Evolutionary conservation across 2,113 vertebrate species (phyloP).

Genomic region (Tretioscincus oriximinensis): DNA sequence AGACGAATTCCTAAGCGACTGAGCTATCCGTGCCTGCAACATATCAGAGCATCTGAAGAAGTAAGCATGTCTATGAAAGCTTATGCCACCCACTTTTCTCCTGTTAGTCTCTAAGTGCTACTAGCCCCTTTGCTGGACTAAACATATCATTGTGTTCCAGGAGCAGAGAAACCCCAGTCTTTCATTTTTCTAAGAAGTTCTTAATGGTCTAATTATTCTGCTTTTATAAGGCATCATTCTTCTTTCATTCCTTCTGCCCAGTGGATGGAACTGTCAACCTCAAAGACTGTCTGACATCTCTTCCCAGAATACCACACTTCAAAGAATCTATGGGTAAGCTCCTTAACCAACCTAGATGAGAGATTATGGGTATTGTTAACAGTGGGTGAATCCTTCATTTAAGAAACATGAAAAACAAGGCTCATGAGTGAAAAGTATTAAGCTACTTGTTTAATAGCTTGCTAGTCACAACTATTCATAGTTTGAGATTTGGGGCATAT

Average conservation of each 20-base stretch:
- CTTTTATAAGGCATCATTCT: neutral
- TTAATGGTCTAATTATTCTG: neutral
- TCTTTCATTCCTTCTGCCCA: neutral
- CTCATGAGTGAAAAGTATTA: too few species aligned
- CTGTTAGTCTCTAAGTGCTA: too few species aligned
- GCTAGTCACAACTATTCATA: too few species aligned
- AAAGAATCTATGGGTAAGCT: constrained; percentile 2
- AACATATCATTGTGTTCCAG: neutral
- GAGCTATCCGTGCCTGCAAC: too few species aligned
- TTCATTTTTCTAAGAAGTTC: neutral
- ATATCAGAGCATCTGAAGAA: too few species aligned
- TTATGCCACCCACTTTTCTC: too few species aligned
- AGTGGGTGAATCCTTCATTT: neutral
- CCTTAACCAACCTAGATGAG: neutral
- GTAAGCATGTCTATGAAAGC: too few species aligned
- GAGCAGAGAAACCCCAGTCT: neutral
- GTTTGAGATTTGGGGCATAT: too few species aligned
- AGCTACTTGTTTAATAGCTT: too few species aligned
- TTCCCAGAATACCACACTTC: neutral
- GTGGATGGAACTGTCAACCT: constrained; percentile 9
- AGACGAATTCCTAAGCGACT: too few species aligned
- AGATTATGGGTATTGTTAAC: neutral
- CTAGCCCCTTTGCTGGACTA: too few species aligned
- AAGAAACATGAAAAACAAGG: too few species aligned
- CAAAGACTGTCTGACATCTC: constrained; percentile 3